Conservation (phyloP, 2,888 invertebrate species). For the Bibio marci region DNA sequence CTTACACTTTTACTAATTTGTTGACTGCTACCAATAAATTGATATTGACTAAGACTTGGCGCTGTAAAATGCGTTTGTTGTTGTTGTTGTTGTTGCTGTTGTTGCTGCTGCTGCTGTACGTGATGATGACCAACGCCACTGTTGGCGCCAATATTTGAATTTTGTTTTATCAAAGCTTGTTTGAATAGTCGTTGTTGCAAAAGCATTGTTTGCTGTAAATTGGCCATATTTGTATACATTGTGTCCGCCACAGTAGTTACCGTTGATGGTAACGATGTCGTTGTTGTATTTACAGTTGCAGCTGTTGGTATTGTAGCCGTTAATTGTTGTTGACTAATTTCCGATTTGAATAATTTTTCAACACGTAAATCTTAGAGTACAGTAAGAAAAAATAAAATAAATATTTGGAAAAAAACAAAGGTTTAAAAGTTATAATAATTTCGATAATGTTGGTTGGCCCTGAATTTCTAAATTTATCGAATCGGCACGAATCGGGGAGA, state of each 20-base stretch:
- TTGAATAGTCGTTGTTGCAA: slow-evolving; percentile 47
- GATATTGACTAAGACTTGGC: slow-evolving; percentile 39
- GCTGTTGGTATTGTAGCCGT: too few relatives aligned
- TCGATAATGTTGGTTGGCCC: too few relatives aligned
- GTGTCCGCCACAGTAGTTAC: slow-evolving; percentile 31
- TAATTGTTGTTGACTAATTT: too few relatives aligned
- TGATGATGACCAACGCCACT: too few relatives aligned
- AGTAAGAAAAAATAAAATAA: too few relatives aligned
- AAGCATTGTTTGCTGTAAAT: slow-evolving; percentile 48
- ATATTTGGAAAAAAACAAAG: too few relatives aligned
- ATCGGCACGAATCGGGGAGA: too few relatives aligned
- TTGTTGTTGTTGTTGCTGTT: slow-evolving; percentile 11
- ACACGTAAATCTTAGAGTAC: too few relatives aligned
- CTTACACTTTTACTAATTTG: slow-evolving; percentile 33
- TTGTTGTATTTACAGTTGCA: too few relatives aligned
- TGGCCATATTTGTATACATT: slow-evolving; percentile 52
- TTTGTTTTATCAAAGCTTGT: slow-evolving; percentile 31
- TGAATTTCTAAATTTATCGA: too few relatives aligned
- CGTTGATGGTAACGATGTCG: not conserved
- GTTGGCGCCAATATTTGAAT: slow-evolving; percentile 3
- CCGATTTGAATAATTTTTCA: too few relatives aligned
- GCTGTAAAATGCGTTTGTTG: slow-evolving; percentile 31
- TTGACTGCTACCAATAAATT: slow-evolving; percentile 38
- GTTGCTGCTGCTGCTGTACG: slow-evolving; percentile 14
- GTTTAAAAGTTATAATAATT: too few relatives aligned